phyloP scores from a whole-genome alignment of 2,888 invertebrate genomes.

The Agonopterix arenella region DNA sequence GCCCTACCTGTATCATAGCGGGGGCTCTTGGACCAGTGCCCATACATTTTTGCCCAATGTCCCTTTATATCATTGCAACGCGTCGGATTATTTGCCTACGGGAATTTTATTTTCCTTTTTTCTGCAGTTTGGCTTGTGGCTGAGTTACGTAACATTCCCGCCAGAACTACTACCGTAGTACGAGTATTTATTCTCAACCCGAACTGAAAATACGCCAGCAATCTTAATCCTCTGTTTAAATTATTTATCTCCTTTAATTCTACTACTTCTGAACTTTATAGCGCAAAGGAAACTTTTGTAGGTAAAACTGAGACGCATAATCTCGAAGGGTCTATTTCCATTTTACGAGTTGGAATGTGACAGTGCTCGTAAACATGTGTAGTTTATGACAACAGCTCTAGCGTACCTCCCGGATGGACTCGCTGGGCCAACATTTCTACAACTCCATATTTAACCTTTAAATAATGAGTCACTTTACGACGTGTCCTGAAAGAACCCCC shows the following conservation, averaged over 20 bases:
- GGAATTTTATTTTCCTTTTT: background rate
- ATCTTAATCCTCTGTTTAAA: too few relatives aligned
- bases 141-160: background rate
- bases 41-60: too few relatives aligned
- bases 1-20: too few relatives aligned
- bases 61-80: background rate
- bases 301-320: constrained; percentile 33
- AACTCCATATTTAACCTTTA: constrained; percentile 11
- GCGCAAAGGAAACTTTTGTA: constrained; percentile 15
- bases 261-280: constrained; percentile 8
- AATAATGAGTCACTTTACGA: constrained; percentile 13
- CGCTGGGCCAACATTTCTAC: constrained; percentile 8
- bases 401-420: constrained; percentile 12
- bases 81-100: background rate
- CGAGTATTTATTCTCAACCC: too few relatives aligned
- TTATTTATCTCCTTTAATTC: too few relatives aligned
- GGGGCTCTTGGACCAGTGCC: too few relatives aligned
- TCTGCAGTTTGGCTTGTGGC: background rate
- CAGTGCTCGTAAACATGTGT: constrained; percentile 49
- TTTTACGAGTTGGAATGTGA: constrained; percentile 49
- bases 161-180: constrained; percentile 1
- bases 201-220: too few relatives aligned
- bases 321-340: constrained; percentile 43
- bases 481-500: constrained; percentile 2
- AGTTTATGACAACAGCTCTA: constrained; percentile 39